Evolutionary conservation across 2,888 invertebrate genomes (phyloP).

Genomic region (Ommatoiulus sabulosus): DNA sequence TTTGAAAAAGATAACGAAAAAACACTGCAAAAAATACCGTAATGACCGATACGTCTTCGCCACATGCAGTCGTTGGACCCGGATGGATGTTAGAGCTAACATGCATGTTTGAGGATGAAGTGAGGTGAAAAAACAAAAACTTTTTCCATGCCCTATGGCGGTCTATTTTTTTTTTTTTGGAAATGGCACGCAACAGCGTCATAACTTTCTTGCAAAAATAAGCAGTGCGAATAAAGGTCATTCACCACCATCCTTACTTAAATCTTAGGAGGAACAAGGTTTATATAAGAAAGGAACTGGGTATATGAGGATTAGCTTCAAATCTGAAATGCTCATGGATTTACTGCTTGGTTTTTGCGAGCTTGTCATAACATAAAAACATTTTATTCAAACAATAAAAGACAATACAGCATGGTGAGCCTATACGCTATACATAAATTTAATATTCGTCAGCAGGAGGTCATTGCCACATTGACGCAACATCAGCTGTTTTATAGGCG

Average conservation of each 20-base stretch:
- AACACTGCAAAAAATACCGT: neutral
- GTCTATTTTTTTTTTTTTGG: neutral
- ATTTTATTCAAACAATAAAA: neutral
- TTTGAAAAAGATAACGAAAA: neutral
- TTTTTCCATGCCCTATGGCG: constrained; percentile 15
- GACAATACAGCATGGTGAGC: neutral
- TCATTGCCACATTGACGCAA: neutral
- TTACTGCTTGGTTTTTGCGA: neutral
- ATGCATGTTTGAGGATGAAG: neutral
- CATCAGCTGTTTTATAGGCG: neutral
- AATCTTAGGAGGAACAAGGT: neutral
- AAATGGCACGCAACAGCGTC: neutral
- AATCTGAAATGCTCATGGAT: neutral
- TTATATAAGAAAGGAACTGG: neutral
- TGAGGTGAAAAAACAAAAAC: constrained; percentile 28
- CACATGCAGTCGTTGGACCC: constrained; percentile 21
- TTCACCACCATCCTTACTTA: neutral
- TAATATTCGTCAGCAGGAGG: neutral
- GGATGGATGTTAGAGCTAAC: neutral
- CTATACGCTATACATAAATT: neutral
- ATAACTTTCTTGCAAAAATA: constrained; percentile 6
- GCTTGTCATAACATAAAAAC: neutral
- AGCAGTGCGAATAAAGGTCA: neutral
- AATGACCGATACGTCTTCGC: neutral
- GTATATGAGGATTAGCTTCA: neutral